Base-by-base conservation (phyloP, 1,140 invertebrate genomes). In the Diabrotica undecimpunctata region DNA sequence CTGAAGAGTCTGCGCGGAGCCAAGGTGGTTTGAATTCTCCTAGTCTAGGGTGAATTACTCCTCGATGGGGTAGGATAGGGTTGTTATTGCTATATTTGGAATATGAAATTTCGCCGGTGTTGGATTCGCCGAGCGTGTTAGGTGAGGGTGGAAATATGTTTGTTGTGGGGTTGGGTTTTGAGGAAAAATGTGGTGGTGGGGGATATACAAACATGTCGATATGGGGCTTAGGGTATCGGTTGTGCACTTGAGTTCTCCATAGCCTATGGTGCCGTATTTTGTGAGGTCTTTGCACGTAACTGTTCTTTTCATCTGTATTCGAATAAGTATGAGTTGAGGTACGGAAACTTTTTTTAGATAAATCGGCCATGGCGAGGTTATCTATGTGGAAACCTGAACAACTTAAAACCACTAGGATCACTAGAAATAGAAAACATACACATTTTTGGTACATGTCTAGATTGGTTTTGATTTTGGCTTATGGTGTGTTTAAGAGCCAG, bases 371-470 rank as follows among this genome's bases (percentile, higher is more conserved):
- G 55, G 66, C 69, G 51, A 71, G 39, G 64, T 69, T 74, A 77
- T 78, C 76, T 72, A 75, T 77, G 75, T 71, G 77, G 77, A 77
- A 77, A 73, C 72, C 76, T 64, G 75, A 77, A 75, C 77, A 78
- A 75, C 75, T 75, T 64, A 76, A 72, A 71, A 77, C 69, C 61
- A 72, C 72, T 74, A 77, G 70, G 64, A 76, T 73, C 74, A 75
- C 74, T 76, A 78, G 72, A 67, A 76, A 76, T 72, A 77, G 64
- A 74, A 78, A 74, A 75, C 75, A 78, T 77, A 76, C 72, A 73
- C 77, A 79, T 77, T 74, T 77, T 74, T 73, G 73, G 73, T 71
- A 77, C 77, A 78, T 78, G 75, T 77, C 77, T 78, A 70, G 69
- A 61, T 67, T 68, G 68, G 65, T 59, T 65, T 58, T 56, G 67